Evolutionary conservation across 2,888 invertebrate species (phyloP).

Genomic region (Cantharis nigra): DNA sequence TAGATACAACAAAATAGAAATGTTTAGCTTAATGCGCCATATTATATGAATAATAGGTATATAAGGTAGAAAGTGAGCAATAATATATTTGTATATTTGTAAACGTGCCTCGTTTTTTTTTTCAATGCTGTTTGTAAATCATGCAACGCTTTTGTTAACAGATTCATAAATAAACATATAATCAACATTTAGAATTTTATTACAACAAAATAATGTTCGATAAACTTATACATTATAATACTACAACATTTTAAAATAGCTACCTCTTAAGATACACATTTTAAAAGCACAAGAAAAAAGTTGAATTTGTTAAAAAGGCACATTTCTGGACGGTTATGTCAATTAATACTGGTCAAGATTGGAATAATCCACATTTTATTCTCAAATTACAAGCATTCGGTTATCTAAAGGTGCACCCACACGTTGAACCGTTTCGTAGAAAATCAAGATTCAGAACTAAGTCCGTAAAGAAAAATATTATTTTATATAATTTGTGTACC

Average conservation of each 20-base stretch:
- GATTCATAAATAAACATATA: conserved; percentile 25
- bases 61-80: conserved; percentile 33
- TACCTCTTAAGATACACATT: conserved; percentile 16
- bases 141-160: conserved; percentile 24
- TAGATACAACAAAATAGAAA: conserved; percentile 10
- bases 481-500: too few relatives aligned
- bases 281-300: conserved; percentile 3
- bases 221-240: conserved; percentile 20
- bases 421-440: too few relatives aligned
- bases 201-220: conserved; percentile 25
- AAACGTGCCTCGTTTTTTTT: conserved; percentile 38
- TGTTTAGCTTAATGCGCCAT: conserved; percentile 23
- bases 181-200: conserved; percentile 27
- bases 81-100: conserved; percentile 42
- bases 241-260: conserved; percentile 20
- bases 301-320: conserved; percentile 23
- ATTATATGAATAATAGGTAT: neutral
- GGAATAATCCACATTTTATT: conserved; percentile 18
- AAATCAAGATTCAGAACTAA: too few relatives aligned
- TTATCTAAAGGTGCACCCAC: neutral
- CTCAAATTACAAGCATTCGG: neutral
- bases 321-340: conserved; percentile 28
- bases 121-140: conserved; percentile 35
- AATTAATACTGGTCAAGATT: conserved; percentile 37
- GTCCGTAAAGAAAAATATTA: too few relatives aligned